Percentiles rank a stretch among this genome's conserved stretches.
These are phyloP conservation scores for Silurus lanzhouensis DNA, from an alignment of 2,797 vertebrate genomes.

Conservation along the genomic window DNA sequence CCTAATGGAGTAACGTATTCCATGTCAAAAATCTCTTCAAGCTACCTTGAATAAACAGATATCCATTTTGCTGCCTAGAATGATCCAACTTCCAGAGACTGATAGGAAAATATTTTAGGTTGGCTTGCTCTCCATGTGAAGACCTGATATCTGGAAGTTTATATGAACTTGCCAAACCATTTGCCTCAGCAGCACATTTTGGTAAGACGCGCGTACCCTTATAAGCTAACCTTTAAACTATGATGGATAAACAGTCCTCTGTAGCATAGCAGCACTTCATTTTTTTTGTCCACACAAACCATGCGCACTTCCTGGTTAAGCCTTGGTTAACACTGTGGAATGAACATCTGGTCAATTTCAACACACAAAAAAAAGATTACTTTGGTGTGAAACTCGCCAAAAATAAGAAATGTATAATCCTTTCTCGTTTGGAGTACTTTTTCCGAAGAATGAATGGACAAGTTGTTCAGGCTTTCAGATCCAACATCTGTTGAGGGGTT, in stretches of 20 bases:
- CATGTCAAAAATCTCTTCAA: neutral
- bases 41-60: neutral
- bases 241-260: conserved; percentile 32
- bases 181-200: conserved; percentile 36
- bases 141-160: neutral
- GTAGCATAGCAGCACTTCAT: neutral
- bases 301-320: conserved; percentile 17
- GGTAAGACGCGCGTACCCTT: conserved; percentile 29
- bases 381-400: conserved; percentile 32
- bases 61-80: neutral
- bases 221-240: conserved; percentile 24
- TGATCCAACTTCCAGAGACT: neutral
- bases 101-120: conserved; percentile 5
- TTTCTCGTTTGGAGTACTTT: neutral
- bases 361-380: neutral
- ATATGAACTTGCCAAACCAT: conserved; percentile 31
- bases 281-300: conserved; percentile 20
- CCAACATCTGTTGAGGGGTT: neutral
- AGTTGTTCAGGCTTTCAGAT: conserved; percentile 6
- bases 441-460: neutral
- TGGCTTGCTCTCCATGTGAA: conserved; percentile 4
- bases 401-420: conserved; percentile 13
- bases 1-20: neutral
- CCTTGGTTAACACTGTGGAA: conserved; percentile 33
- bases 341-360: conserved; percentile 37